These are phyloP conservation scores for Numenius phaeopus DNA, from an alignment of 2,797 vertebrate genomes.

Conservation along the genomic window DNA sequence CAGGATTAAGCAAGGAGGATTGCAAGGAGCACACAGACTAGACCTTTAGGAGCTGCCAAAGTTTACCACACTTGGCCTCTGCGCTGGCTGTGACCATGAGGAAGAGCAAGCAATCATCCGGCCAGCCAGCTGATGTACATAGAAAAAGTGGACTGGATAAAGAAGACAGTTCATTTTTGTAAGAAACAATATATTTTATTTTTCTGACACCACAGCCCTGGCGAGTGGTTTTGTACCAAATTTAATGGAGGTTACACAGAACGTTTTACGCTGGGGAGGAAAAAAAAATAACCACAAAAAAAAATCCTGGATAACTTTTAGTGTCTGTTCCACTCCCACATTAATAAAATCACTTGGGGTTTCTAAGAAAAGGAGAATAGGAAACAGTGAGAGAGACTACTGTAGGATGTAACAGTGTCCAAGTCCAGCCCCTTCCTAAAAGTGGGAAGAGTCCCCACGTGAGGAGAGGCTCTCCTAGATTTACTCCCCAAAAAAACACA, in stretches of 20 bases:
- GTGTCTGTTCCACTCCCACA: conserved; percentile 85
- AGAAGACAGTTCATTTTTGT: conserved; percentile 80
- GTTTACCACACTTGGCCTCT: background rate
- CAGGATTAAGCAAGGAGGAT: background rate
- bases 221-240: conserved; percentile 99
- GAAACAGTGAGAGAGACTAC: conserved; percentile 79
- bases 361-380: conserved; percentile 81
- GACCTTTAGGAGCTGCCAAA: background rate
- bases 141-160: conserved; percentile 27
- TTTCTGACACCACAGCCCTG: conserved; percentile 99
- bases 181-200: conserved; percentile 99
- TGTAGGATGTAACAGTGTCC: conserved; percentile 78
- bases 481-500: conserved; percentile 77
- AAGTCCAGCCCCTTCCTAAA: conserved; percentile 74
- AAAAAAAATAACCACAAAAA: conserved; percentile 80
- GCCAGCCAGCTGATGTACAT: background rate
- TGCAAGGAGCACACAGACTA: background rate
- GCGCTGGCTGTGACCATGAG: background rate
- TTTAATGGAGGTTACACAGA: conserved; percentile 99
- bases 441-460: conserved; percentile 59
- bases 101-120: background rate
- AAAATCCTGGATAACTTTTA: conserved; percentile 85
- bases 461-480: conserved; percentile 76
- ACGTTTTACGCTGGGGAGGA: conserved; percentile 91
- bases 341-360: conserved; percentile 82